These are phyloP conservation scores for Lathamus discolor DNA, from an alignment of 2,113 vertebrate species.

Conservation along the genomic window DNA sequence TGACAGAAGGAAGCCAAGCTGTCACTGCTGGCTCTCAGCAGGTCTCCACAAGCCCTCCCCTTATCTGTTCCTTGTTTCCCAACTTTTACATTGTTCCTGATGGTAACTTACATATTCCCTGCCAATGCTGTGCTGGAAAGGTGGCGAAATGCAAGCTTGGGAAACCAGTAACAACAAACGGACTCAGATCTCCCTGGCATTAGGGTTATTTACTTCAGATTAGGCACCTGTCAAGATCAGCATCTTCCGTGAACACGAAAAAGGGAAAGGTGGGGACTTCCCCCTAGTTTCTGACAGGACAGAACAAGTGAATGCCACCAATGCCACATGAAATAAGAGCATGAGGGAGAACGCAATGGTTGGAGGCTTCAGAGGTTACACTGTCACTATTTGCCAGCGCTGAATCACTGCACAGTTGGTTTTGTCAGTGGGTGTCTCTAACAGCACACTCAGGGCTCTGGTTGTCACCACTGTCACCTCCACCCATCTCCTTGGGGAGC, in stretches of 20 bases:
- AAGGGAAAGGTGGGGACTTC: not conserved
- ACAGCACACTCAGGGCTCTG: rapidly evolving
- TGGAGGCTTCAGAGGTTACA: not conserved
- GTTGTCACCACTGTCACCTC: not conserved
- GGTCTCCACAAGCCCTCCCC: not conserved
- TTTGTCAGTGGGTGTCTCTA: not conserved
- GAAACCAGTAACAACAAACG: not conserved
- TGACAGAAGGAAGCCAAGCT: not conserved
- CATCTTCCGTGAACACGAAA: not conserved
- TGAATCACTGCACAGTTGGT: not conserved
- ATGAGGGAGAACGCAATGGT: not conserved
- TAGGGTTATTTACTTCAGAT: not conserved
- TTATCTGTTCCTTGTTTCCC: not conserved
- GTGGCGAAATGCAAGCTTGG: not conserved
- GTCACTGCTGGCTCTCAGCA: not conserved
- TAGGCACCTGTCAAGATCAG: not conserved
- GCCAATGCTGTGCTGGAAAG: not conserved
- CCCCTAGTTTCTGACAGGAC: not conserved
- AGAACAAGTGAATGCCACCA: not conserved
- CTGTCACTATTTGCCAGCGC: not conserved
- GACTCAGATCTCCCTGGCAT: not conserved
- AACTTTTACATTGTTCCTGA: not conserved
- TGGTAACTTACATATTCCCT: not conserved
- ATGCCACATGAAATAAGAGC: not conserved
- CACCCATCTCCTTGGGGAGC: not conserved